Base-by-base conservation (phyloP, 1,140 invertebrate species). In the Papilio dardanus region DNA sequence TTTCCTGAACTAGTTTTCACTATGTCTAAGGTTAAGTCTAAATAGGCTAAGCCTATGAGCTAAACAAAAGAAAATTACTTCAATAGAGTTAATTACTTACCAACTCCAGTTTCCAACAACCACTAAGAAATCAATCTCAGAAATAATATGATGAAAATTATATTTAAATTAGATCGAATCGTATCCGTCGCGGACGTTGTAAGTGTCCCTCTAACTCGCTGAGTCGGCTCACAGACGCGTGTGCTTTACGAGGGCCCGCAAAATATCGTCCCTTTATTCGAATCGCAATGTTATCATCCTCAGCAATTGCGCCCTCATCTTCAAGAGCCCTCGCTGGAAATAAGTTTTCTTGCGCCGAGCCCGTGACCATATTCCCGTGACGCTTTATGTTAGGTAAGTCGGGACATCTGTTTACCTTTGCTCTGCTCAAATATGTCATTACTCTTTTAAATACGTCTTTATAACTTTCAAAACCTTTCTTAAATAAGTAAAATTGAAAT, bases 241-340 rank as follows among this genome's bases (percentile, higher is more conserved):
- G 85, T 88, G 84, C 80, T 86, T 88, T 88, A 88, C 80, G 86
- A 86, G 78, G 76, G 69, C 81, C 81, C 81, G 78, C 85, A 83
- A 86, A 84, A 88, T 88, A 84, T 82, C 79, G 81, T 78, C 83
- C 84, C 86, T 88, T 86, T 88, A 86, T 86, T 84, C 85, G 83
- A 86, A 88, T 86, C 85, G 78, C 80, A 79, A 86, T 85, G 83
- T 86, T 88, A 88, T 88, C 83, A 86, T 86, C 81, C 81, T 78
- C 79, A 78, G 46, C 83, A 76, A 83, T 84, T 84, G 78, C 71
- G 46, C 80, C 79, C 80, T 79, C 82, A 80, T 81, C 81, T 83
- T 80, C 74, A 74, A 85, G 83, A 79, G 77, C 76, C 77, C 85
- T 84, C 77, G 78, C 77, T 83, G 78, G 83, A 54, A 86, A 85